Percentiles rank a stretch among this genome's conserved stretches.
Conservation (phyloP, 2,797 vertebrate genomes). For the Rhynchotus rufescens region DNA sequence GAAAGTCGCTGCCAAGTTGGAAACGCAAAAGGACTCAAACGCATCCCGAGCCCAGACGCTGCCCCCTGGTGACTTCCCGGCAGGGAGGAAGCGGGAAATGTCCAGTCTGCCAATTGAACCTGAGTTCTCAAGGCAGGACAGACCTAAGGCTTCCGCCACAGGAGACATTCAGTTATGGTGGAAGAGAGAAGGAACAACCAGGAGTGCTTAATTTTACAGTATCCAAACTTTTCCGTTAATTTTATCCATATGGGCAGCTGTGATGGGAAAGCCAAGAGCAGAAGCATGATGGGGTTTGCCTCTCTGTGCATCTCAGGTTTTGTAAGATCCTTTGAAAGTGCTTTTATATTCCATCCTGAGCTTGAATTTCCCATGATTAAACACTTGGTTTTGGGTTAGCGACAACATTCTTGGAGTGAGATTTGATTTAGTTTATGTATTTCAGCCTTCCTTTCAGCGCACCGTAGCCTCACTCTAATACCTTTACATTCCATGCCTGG, state of each 20-base stretch:
- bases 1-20: constrained; percentile 13
- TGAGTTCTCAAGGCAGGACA: not conserved
- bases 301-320: not conserved
- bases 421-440: not conserved
- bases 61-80: not conserved
- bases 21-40: not conserved
- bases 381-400: not conserved
- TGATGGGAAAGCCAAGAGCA: not conserved
- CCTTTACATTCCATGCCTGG: not conserved
- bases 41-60: rapidly evolving
- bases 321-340: constrained; percentile 11
- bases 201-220: not conserved
- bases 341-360: not conserved
- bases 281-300: not conserved
- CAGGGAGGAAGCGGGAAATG: not conserved
- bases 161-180: not conserved
- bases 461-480: not conserved
- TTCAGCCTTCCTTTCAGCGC: not conserved
- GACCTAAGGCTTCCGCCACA: not conserved
- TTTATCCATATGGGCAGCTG: not conserved
- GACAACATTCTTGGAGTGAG: not conserved
- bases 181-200: not conserved
- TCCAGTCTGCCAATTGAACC: not conserved
- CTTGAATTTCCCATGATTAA: constrained; percentile 30
- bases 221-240: not conserved